Evolutionary conservation across 2,113 vertebrate species (phyloP).

Genomic region (Forbesichthys papilliferus): DNA sequence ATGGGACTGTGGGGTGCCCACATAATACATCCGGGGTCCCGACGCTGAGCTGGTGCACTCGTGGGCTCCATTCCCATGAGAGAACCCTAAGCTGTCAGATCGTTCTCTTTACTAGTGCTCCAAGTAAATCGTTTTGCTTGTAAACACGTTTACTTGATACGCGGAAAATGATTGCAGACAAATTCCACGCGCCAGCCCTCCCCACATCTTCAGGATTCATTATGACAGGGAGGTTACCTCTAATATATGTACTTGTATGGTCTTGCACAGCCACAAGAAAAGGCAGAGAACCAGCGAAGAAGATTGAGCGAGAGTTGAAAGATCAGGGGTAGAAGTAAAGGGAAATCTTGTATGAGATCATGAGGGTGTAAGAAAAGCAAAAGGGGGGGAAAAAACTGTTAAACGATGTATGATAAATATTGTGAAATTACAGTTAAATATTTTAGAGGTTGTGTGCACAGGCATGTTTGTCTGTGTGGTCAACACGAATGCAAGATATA

Average conservation of each 20-base stretch:
- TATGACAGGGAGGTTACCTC: constrained; percentile 27
- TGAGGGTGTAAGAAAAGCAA: background rate
- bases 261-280: constrained; percentile 57
- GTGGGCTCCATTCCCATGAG: too few relatives aligned
- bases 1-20: constrained; percentile 35
- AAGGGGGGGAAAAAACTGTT: background rate
- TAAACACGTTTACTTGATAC: background rate
- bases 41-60: too few relatives aligned
- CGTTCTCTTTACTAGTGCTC: too few relatives aligned
- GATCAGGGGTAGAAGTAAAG: constrained; percentile 6
- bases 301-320: constrained; percentile 13
- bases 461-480: constrained; percentile 26
- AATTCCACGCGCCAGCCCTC: constrained; percentile 10
- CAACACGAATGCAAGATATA: constrained; percentile 29
- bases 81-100: too few relatives aligned
- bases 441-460: background rate
- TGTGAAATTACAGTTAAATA: too few relatives aligned
- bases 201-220: constrained; percentile 33
- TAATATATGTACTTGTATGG: constrained; percentile 58
- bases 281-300: constrained; percentile 8
- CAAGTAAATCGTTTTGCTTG: too few relatives aligned
- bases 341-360: background rate
- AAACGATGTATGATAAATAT: background rate
- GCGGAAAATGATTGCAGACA: background rate
- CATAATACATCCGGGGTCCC: constrained; percentile 1